Evolutionary conservation across 2,113 vertebrate species (phyloP), one percentile per base, ranked within the genome.

Genomic region (Onychorhynchus coronatus): DNA sequence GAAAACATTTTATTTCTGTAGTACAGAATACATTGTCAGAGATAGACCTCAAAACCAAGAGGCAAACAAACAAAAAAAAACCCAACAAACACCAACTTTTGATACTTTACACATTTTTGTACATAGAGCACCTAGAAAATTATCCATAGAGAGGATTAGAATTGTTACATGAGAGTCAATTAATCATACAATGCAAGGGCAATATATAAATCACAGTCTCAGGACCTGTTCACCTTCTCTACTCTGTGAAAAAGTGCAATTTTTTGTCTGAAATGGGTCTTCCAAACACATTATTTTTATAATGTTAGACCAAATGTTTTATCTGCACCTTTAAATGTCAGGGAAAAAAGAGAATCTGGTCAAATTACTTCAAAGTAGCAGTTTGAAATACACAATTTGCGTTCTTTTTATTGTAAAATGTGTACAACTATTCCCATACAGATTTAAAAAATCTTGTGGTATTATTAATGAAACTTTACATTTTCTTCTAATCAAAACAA

Each of bases 41-140:
- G 8, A 59, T 0, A 56, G 1, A 28, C 3, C 10, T 12, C 21
- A 70, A 75, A 88, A 58, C 1, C 11, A 44, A 27, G 1, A 4
- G 53, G 35, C 5, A 7, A 24, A 39, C 1, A 35, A 65, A 41
- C 65, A n/a, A 39, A 63, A 56, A 3, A 1, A 9, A 21, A 3
- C 4, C 4, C 0, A n/a, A n/a, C n/a, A n/a, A n/a, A n/a, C n/a
- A 0, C 56, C 3, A 14, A 3, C 2, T 79, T 27, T 30, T 65
- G 8, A 35, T 20, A 61, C 31, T 39, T 52, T 12, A 73, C 4
- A 35, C 1, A 5, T 1, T n/a, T 62, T 62, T 71, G 55, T 59
- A 7, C 6, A 46, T 28, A 23, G 3, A 25, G 2, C 6, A 24
- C 17, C 22, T 70, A 31, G 11, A 53, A 75, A 82, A 75, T 63